A percentile compares a stretch with the other conserved stretches of the same genome.
Evolutionary conservation across 1,140 invertebrate genomes (phyloP).

Genomic region (Popillia japonica): DNA sequence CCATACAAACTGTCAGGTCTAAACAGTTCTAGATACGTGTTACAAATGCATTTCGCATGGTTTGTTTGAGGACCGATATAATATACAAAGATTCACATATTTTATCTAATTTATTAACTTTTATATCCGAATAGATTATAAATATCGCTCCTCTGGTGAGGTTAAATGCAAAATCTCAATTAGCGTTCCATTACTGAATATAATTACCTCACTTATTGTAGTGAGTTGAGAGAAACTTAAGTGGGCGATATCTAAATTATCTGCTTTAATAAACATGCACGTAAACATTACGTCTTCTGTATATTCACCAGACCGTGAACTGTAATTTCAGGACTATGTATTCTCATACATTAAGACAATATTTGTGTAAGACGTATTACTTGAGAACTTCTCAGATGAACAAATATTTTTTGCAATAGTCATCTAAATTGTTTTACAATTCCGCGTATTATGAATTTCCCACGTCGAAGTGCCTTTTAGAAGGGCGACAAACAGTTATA

Average conservation of each 20-base stretch:
- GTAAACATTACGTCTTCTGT: background rate
- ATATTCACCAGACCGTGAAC: background rate
- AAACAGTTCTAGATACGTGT: too few relatives aligned
- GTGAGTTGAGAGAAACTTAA: background rate
- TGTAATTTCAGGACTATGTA: background rate
- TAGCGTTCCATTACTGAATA: too few relatives aligned
- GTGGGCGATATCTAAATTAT: background rate
- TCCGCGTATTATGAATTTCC: background rate
- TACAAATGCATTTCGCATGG: too few relatives aligned
- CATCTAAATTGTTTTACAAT: background rate
- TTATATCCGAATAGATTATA: background rate
- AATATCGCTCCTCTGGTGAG: too few relatives aligned
- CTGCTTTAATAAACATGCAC: background rate
- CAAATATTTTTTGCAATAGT: background rate
- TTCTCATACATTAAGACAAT: background rate
- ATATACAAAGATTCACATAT: too few relatives aligned
- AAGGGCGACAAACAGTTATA: too few relatives aligned
- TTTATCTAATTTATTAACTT: too few relatives aligned
- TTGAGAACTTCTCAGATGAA: conserved; percentile 3
- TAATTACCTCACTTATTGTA: background rate
- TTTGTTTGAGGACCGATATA: too few relatives aligned
- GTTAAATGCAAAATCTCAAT: too few relatives aligned
- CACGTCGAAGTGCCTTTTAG: background rate
- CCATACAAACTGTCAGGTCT: too few relatives aligned
- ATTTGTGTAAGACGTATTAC: background rate